Base-by-base conservation (phyloP, 2,113 vertebrate genomes). In the Vulpes lagopus region DNA sequence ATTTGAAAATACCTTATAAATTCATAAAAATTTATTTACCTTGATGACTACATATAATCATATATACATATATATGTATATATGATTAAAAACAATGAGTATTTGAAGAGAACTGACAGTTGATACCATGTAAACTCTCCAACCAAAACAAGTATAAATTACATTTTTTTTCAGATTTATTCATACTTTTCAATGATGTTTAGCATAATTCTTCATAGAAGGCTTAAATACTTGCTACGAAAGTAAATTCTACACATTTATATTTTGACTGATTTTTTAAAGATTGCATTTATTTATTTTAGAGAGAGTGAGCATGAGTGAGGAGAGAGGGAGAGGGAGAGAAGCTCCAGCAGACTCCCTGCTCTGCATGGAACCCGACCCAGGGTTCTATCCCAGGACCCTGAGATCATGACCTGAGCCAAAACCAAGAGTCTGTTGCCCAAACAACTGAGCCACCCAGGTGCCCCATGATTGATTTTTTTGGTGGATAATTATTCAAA, bases 1-100 rank as follows among this genome's bases (percentile, higher is more conserved):
- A 60, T 87, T 95, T 64, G 30, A 89, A 97, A 94, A 82, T 89
- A 65, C 27, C 15, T 62, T 91, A 2, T 1, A 71, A 83, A 73
- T 69, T 65, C 10, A 76, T 64, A 23, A 11, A 2, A 5, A 76
- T 59, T 19, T 60, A 87, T 73, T 43, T 83, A 49, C 11, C 23
- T 80, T 86, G 14, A 43, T 81, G 4, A 30, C 1, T 51, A 60
- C 78, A 57, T 85, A 55, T 62, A 32, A 22, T 15, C 2, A 57
- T 35, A 55, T 25, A 43, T 11, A 43, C 25, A 55, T n/a, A 59
- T 2, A 35, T 35, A 35, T 35, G 35, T 59, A 89, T 55, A 9
- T n/a, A n/a, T 65, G 57, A 67, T 25, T 67, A 5, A 94, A 82
- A 83, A 6, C 5, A 78, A 65, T 65, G 76, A n/a, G 43, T 0